Conservation (phyloP, 1,140 invertebrate species). For the Chironomus tepperi region DNA sequence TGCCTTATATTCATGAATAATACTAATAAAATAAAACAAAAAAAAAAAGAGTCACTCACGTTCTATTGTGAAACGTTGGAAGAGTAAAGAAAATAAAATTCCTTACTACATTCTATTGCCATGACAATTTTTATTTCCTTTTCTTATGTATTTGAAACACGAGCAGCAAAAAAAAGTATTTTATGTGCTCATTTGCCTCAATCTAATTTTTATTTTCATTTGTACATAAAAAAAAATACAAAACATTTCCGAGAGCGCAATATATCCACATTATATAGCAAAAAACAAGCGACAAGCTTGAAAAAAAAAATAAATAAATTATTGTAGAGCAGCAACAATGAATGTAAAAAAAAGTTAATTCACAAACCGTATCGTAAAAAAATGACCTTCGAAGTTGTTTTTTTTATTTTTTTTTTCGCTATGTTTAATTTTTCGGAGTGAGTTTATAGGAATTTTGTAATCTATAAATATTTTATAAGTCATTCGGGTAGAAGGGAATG, state of each 20-base stretch:
- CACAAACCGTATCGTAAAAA: constrained; percentile 18
- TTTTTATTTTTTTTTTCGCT: neutral
- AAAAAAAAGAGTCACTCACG: neutral
- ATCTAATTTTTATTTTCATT: neutral
- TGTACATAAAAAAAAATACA: neutral
- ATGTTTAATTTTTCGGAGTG: neutral
- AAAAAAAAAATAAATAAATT: neutral
- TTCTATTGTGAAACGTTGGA: neutral
- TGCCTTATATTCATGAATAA: neutral
- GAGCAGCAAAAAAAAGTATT: neutral
- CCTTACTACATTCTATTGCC: neutral
- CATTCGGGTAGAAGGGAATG: neutral
- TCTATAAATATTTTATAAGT: constrained; percentile 10
- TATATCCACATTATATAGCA: neutral
- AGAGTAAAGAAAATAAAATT: neutral
- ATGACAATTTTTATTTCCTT: neutral
- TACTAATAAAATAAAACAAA: neutral
- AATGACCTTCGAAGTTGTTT: constrained; percentile 22
- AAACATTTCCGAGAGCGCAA: constrained; percentile 1
- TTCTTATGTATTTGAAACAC: neutral
- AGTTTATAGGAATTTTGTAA: constrained; percentile 15
- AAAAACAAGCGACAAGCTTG: too few species aligned
- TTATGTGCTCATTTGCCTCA: constrained; percentile 7
- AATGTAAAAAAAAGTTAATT: neutral
- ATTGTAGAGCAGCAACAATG: neutral